Conservation (phyloP, 2,888 invertebrate genomes). For the Acrobeloides nanus region DNA sequence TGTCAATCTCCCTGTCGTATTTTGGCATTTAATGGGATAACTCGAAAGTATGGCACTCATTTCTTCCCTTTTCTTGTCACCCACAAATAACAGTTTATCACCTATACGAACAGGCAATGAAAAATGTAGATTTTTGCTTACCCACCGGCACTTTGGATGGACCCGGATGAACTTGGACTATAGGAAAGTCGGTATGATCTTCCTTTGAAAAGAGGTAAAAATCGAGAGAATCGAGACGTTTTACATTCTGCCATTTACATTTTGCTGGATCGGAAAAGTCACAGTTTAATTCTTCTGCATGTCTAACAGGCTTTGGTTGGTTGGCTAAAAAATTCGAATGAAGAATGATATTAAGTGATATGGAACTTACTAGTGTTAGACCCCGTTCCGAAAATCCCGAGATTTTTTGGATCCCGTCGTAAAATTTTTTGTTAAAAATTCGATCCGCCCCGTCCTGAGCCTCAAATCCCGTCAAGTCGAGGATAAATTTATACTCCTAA, state of each 20-base stretch:
- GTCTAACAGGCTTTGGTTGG: conserved; percentile 30
- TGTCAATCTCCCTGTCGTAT: conserved; percentile 45
- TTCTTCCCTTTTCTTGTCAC: conserved; percentile 38
- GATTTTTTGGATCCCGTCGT: too few species aligned
- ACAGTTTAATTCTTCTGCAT: conserved; percentile 44
- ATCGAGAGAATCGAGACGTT: conserved; percentile 32
- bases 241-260: conserved; percentile 48
- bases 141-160: conserved; percentile 46
- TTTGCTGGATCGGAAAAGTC: conserved; percentile 38
- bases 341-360: background rate
- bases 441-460: too few species aligned
- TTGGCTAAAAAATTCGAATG: conserved; percentile 15
- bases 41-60: conserved; percentile 44
- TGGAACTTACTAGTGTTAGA: too few species aligned
- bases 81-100: conserved; percentile 31
- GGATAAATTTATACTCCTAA: too few species aligned
- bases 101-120: conserved; percentile 28
- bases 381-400: too few species aligned
- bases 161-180: conserved; percentile 45
- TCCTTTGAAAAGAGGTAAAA: conserved; percentile 48
- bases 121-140: conserved; percentile 16
- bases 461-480: too few species aligned
- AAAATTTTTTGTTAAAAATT: too few species aligned
- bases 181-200: conserved; percentile 50
- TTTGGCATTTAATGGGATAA: conserved; percentile 50